Evolutionary conservation across 1,140 invertebrate species (phyloP), one percentile per base, ranked within the genome.

Genomic region (Megathymus violae): DNA sequence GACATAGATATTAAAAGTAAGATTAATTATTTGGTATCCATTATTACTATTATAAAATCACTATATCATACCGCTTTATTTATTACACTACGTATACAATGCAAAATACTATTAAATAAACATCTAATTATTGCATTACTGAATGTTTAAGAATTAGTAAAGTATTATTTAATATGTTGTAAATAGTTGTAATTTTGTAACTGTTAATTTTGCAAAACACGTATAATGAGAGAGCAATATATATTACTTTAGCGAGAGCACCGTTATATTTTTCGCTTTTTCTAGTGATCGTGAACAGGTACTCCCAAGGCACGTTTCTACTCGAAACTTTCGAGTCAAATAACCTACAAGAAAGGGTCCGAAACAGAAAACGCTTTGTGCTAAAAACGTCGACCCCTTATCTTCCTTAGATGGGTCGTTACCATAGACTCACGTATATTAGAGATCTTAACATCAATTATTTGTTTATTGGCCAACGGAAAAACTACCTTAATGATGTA

Each of bases 331-430:
- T 36, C 70, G 64, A 84, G 72, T 82, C 75, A 84, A 83, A 84
- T 82, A 82, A 85, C 75, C 80, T 70, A 73, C 67, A 71, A 74
- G 78, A 83, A 76, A 82, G 78, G 82, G 80, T 72, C 78, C 76
- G 50, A 87, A 85, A 89, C 81, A 87, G 84, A 86, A 82, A 83
- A 84, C 74, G 82, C 79, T 86, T 86, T 88, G 86, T 85, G 80
- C 81, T 87, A 89, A 85, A 88, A 89, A 87, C 79, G 84, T 89
- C 86, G 82, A 89, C 86, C 86, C 74, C 79, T 85, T 89, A 86
- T 89, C 84, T 83, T 69, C 67, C 74, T 72, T 69, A 82, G 74
- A 85, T 80, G 82, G 79, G 73, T 78, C 74, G 74, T 67, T 60
- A 31, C 77, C 80, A 87, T 76, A 85, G 84, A 82, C 71, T 66